Base-by-base conservation (phyloP, 2,797 vertebrate genomes). In the Oophaga sylvatica region DNA sequence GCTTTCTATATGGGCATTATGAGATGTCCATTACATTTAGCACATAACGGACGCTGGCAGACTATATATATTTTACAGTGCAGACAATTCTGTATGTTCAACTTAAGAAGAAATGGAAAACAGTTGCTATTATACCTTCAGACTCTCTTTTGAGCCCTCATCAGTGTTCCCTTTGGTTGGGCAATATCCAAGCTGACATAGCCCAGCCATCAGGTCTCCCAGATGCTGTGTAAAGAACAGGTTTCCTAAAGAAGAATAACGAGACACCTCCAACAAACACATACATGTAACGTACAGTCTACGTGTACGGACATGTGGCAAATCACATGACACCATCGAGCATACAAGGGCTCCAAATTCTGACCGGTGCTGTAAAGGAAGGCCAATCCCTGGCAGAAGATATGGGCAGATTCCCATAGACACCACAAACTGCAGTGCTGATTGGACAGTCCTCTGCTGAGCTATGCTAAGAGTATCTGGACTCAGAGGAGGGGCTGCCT, bases 321-420 rank as follows among this genome's bases (percentile, higher is more conserved):
- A 73, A 1, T 89, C 89, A 0, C 83, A 81, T 0, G 84, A 19
- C 0, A 92, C 93, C 1, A 94, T 87, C 0, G 93, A 94, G 31
- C 95, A 94, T 84, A 97, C 94, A 13, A 94, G 83, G 0, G 91
- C 92, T 8, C 96, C 96, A 78, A 97, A 97, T 0, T 92, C 94
- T 2, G 96, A 97, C 87, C 96, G 95, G 78, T 85, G 81, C 10
- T 91, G 90, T 77, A 97, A 91, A 2, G 96, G 91, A 35, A 96
- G 86, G 0, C 97, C 97, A 0, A 98, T 96, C 1, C 97, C 97
- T 0, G 96, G 91, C 10, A 94, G 83, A 81, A 98, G 91, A 90
- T 96, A 97, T 0, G 97, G 97, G 59, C 96, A 96, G 80, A 99
- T 91, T 5, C 97, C 97, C 82, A 99, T 91, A 7, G 94, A 96